These are phyloP conservation scores for Acronicta aceris DNA, from an alignment of 2,888 invertebrate genomes.

Conservation along the genomic window DNA sequence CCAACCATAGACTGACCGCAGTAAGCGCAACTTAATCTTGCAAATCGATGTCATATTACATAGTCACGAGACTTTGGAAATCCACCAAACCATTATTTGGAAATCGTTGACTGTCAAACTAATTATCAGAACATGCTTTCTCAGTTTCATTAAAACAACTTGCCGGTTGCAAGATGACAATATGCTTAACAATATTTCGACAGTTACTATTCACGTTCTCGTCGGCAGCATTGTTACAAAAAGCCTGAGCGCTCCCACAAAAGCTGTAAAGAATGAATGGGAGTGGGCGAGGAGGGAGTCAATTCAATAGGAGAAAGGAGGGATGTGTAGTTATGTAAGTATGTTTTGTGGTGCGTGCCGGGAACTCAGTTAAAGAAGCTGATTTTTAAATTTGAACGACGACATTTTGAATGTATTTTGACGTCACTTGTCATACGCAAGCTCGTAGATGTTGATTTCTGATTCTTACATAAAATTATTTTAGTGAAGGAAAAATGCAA, in stretches of 20 bases:
- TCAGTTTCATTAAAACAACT: slow-evolving; percentile 50
- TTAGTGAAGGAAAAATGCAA: too few species aligned
- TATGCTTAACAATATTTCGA: slow-evolving; percentile 83
- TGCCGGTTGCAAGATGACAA: slow-evolving; percentile 70
- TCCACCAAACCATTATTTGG: too few species aligned
- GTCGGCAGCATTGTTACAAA: slow-evolving; percentile 79
- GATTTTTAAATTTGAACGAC: slow-evolving; percentile 51
- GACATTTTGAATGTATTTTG: slow-evolving; percentile 26
- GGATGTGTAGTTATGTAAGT: slow-evolving; percentile 83
- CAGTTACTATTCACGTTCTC: slow-evolving; percentile 83
- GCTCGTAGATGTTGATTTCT: background rate
- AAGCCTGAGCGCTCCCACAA: slow-evolving; percentile 83
- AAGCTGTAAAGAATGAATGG: slow-evolving; percentile 86
- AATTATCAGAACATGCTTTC: slow-evolving; percentile 36
- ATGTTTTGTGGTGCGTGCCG: slow-evolving; percentile 81
- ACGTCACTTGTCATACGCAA: slow-evolving; percentile 9
- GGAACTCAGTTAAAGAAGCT: slow-evolving; percentile 52
- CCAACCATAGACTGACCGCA: too few species aligned
- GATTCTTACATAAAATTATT: too few species aligned
- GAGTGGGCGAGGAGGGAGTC: slow-evolving; percentile 75
- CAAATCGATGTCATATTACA: too few species aligned
- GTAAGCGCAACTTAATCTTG: too few species aligned
- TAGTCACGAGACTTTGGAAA: too few species aligned
- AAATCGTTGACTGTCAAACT: slow-evolving; percentile 17
- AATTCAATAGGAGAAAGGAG: slow-evolving; percentile 83